A percentile compares a stretch with the other conserved stretches of the same genome.
phyloP scores from a whole-genome alignment of 1,140 invertebrate genomes.

The Wasmannia auropunctata region DNA sequence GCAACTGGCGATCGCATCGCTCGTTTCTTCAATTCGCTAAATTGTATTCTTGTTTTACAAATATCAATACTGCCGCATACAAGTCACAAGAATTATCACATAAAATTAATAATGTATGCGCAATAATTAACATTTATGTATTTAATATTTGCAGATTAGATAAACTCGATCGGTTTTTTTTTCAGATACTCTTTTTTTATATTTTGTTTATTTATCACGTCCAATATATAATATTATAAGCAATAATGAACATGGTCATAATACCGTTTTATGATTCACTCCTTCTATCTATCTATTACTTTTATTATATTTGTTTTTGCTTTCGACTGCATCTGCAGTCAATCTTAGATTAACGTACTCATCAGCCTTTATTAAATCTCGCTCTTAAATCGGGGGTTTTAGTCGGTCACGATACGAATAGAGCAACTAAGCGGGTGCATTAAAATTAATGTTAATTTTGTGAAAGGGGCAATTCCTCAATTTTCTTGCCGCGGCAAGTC shows the following conservation, averaged over 20 bases:
- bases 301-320: not conserved
- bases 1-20: not conserved
- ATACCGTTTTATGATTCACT: not conserved
- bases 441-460: slow-evolving; percentile 11
- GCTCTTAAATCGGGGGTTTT: not conserved
- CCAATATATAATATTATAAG: not conserved
- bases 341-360: not conserved
- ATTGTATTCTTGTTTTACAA: not conserved
- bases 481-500: not conserved
- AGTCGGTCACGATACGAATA: not conserved
- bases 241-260: not conserved
- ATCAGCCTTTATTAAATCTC: not conserved
- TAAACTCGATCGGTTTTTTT: not conserved
- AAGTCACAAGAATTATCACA: not conserved
- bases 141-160: not conserved
- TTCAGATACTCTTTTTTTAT: not conserved
- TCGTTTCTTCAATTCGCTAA: not conserved
- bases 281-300: not conserved
- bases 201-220: not conserved
- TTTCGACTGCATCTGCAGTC: not conserved
- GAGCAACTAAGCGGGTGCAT: not conserved
- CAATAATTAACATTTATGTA: not conserved
- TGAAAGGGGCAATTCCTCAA: not conserved
- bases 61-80: not conserved
- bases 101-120: not conserved